Base-by-base conservation (phyloP, 2,888 invertebrate genomes). In the Gortyna flavago region DNA sequence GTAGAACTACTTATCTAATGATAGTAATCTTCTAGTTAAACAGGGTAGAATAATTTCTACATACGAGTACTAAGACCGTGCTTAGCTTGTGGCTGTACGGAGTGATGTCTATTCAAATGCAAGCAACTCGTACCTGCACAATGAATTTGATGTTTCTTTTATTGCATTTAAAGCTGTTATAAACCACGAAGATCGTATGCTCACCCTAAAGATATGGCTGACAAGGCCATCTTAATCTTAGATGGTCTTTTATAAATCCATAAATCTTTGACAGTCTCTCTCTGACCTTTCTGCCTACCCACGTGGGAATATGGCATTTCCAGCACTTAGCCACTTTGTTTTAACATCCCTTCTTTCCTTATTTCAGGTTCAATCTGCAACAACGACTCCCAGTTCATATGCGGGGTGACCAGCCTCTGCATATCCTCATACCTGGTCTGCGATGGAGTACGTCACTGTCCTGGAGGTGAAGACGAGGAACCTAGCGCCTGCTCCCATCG, bases 371-470 rank as follows among this genome's bases (percentile, higher is more conserved):
- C 94, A 81, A 90, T 94, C 38, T 96, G 96, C 92, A 94, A 91
- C 88, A 94, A 95, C 79, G 94, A 94, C 16, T 93, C 95, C 51
- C 95, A 96, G 84, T 96, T 95, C 89, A 87, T 89, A 13, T 96
- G 96, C 85, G 96, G 96, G 0, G 82, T 90, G 57, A 95, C 96
- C 32, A 92, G 93, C 83, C 95, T 98, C 66, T 98, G 98, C 93
- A 97, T 98, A 75, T 97, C 98, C 1, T 97, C 97, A 71, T 97
- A 97, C 88, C 94, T 98, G 83, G 96, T 97, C 32, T 98, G 98
- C 91, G 98, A 98, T 87, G 97, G 97, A 18, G 97, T 97, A 38
- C 95, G 97, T 2, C 97, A 98, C 90, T 98, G 98, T 85, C 97
- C 98, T 0, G 97, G 97, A 0, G 97, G 97, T 8, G 97, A 97